Conservation (phyloP, 37 sponge, comb jelly and placozoan genomes). For the Eunapius fragilis region DNA sequence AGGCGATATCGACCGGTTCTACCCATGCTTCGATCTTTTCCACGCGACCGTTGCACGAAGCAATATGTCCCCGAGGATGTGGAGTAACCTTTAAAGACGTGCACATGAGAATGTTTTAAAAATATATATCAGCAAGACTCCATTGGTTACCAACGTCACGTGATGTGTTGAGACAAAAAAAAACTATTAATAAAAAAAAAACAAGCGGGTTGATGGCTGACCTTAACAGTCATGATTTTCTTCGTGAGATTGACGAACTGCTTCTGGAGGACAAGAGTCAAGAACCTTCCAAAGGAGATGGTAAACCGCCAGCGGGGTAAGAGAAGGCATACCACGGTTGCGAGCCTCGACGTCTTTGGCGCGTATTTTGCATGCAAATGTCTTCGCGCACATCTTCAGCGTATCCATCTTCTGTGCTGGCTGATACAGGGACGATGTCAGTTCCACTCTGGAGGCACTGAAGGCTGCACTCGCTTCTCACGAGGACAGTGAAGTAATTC, state of each 20-base stretch:
- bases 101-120: constrained; percentile 2
- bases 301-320: background rate
- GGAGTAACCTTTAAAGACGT: constrained; percentile 5
- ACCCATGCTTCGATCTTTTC: constrained; percentile 11
- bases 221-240: constrained; percentile 37
- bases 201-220: background rate
- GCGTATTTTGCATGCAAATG: too few species aligned
- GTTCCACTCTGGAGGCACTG: constrained; percentile 17
- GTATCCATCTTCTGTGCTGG: background rate
- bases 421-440: background rate
- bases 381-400: background rate
- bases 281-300: background rate
- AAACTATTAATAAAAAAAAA: background rate
- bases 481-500: constrained; percentile 55
- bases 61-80: constrained; percentile 42
- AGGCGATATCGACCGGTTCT: background rate
- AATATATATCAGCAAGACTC: background rate
- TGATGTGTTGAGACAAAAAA: background rate
- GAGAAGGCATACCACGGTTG: constrained; percentile 16
- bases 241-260: constrained; percentile 65
- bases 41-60: constrained; percentile 47
- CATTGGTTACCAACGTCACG: background rate
- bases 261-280: constrained; percentile 10
- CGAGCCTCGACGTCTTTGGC: too few species aligned
- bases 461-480: constrained; percentile 45